A percentile compares a stretch with the other conserved stretches of the same genome.
Conservation (phyloP, 2,113 vertebrate species). For the Phoxinus phoxinus region DNA sequence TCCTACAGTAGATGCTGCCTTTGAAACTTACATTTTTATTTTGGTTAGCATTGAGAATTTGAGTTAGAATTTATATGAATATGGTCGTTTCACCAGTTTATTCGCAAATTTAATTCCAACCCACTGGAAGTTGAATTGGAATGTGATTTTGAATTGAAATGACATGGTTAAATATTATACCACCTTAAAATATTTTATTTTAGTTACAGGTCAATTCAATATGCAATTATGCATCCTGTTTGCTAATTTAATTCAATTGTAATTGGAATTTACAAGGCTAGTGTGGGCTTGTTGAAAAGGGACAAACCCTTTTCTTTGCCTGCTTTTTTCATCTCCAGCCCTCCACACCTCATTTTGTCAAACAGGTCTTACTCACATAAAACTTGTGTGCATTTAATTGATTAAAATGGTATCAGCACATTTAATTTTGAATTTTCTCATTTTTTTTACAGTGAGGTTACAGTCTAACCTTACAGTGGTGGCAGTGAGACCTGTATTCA, state of each 20-base stretch:
- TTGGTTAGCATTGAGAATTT: not conserved
- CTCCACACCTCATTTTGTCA: not conserved
- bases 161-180: not conserved
- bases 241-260: not conserved
- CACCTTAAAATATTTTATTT: not conserved
- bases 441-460: not conserved
- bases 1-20: not conserved
- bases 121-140: not conserved
- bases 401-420: not conserved
- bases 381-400: not conserved
- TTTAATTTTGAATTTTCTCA: not conserved
- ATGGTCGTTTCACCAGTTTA: not conserved
- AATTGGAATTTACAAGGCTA: not conserved
- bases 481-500: not conserved
- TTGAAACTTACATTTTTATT: not conserved
- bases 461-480: not conserved
- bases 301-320: not conserved
- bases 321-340: not conserved
- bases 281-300: not conserved
- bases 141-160: not conserved
- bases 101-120: not conserved
- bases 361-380: not conserved
- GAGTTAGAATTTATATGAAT: not conserved
- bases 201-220: not conserved
- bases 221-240: not conserved